Conservation (phyloP, 2,113 vertebrate species). For the Puffinus mauretanicus region DNA sequence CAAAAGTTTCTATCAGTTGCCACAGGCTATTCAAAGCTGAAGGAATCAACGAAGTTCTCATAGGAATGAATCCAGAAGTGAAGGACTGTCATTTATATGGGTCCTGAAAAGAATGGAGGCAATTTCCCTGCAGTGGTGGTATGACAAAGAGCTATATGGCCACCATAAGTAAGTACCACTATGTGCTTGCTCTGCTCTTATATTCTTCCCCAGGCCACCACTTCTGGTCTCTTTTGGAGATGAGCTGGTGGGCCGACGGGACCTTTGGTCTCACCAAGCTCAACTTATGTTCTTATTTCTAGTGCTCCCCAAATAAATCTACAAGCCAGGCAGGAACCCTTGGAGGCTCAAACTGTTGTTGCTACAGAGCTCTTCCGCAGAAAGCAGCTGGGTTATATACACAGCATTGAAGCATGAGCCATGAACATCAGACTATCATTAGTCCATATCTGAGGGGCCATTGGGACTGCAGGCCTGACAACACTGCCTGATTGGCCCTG, state of each 20-base stretch:
- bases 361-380: not conserved
- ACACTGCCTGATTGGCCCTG: not conserved
- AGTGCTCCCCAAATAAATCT: not conserved
- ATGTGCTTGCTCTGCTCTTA: not conserved
- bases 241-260: not conserved
- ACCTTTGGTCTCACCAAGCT: not conserved
- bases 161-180: not conserved
- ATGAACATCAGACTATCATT: not conserved
- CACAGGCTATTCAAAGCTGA: not conserved
- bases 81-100: not conserved
- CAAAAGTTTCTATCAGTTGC: not conserved
- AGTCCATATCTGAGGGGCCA: not conserved
- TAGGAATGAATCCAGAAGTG: not conserved
- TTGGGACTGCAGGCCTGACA: not conserved
- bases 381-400: not conserved
- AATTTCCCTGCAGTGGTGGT: not conserved
- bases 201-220: not conserved
- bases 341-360: not conserved
- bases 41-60: not conserved
- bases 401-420: not conserved
- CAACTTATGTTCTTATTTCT: rapidly evolving
- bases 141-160: not conserved
- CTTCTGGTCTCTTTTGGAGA: not conserved
- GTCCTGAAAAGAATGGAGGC: not conserved
- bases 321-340: not conserved